A percentile compares a stretch with the other conserved stretches of the same genome.
These are phyloP conservation scores for Drosophila pruinosa DNA, from an alignment of 1,140 invertebrate species.

Conservation along the genomic window DNA sequence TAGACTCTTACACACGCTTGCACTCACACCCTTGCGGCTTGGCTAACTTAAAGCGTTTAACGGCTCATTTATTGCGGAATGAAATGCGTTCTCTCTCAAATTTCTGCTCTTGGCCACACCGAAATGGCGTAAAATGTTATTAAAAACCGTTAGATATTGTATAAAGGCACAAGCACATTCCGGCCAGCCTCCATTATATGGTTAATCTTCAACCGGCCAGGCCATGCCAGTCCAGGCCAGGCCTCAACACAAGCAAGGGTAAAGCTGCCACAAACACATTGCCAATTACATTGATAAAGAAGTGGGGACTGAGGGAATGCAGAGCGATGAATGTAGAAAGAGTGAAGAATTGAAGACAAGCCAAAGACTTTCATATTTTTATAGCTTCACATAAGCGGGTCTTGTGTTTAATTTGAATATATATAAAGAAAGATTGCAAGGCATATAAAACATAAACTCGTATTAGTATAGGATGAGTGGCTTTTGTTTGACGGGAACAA, in stretches of 20 bases:
- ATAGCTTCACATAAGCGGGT: not conserved
- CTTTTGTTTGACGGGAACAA: not conserved
- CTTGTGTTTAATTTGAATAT: constrained; percentile 12
- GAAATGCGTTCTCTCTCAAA: constrained; percentile 28
- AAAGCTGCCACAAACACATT: constrained; percentile 2
- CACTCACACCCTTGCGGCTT: constrained; percentile 1
- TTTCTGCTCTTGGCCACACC: constrained; percentile 16
- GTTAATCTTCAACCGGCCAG: constrained; percentile 65
- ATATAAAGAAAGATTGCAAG: not conserved
- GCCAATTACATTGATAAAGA: constrained; percentile 46
- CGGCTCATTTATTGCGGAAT: constrained; percentile 73
- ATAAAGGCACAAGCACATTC: constrained; percentile 7
- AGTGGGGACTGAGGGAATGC: not conserved
- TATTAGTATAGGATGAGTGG: not conserved
- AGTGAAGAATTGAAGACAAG: constrained; percentile 11
- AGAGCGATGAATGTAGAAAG: not conserved
- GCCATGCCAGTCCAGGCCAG: constrained; percentile 25
- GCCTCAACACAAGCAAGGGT: not conserved
- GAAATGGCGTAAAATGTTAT: constrained; percentile 67
- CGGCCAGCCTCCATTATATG: constrained; percentile 57
- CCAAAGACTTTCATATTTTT: constrained; percentile 41
- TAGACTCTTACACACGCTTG: constrained; percentile 11
- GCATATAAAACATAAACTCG: not conserved
- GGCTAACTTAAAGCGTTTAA: constrained; percentile 72
- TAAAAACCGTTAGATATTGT: constrained; percentile 46